Evolutionary conservation across 37 sponge, comb jelly and placozoan genomes (phyloP).

Genomic region (Dysidea cf. avara): DNA sequence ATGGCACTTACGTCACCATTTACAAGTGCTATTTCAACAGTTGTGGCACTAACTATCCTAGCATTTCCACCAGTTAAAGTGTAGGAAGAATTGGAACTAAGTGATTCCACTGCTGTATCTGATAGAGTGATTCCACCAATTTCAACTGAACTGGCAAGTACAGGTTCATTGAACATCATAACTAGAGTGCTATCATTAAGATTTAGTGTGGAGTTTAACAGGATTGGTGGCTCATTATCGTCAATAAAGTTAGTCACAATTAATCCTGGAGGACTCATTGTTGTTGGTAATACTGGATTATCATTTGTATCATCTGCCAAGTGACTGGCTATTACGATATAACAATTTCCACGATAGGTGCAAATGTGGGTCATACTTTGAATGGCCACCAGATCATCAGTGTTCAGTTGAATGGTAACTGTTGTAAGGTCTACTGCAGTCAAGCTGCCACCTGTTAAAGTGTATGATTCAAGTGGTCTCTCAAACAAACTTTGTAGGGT

Average conservation of each 20-base stretch:
- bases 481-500: conserved; percentile 69
- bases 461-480: conserved; percentile 45
- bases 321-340: conserved; percentile 35
- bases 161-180: conserved; percentile 80
- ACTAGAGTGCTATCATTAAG: conserved; percentile 68
- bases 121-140: conserved; percentile 57
- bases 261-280: conserved; percentile 61
- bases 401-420: conserved; percentile 37
- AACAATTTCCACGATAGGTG: conserved; percentile 82
- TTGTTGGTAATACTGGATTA: conserved; percentile 51
- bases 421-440: conserved; percentile 29
- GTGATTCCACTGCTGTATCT: not conserved
- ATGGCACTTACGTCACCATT: conserved; percentile 57
- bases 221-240: conserved; percentile 63
- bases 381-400: conserved; percentile 55
- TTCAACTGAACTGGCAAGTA: conserved; percentile 43
- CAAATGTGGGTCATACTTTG: conserved; percentile 64
- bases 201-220: conserved; percentile 45
- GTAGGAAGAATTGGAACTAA: conserved; percentile 1
- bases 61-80: conserved; percentile 56
- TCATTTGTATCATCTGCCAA: conserved; percentile 65
- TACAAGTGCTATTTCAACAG: conserved; percentile 38
- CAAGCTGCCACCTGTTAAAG: conserved; percentile 40
- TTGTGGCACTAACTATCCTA: not conserved
- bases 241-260: conserved; percentile 48